Percentiles rank a stretch among this genome's conserved stretches.
These are phyloP conservation scores for Hypanus sabinus DNA, from an alignment of 2,113 vertebrate genomes.

Conservation along the genomic window DNA sequence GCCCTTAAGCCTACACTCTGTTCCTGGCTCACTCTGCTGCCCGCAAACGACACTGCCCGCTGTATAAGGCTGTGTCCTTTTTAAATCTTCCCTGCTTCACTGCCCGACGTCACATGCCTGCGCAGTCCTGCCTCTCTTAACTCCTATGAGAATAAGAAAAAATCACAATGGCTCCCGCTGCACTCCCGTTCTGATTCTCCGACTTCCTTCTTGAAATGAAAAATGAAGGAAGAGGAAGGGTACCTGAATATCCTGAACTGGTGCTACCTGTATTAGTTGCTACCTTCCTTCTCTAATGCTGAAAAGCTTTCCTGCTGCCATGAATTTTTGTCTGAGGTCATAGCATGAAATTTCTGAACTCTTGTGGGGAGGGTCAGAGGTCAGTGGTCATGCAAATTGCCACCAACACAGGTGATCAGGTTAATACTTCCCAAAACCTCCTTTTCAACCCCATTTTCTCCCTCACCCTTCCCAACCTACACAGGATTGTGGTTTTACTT, in stretches of 20 bases:
- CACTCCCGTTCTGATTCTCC: no score
- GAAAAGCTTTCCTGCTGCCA: background rate
- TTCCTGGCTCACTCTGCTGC: no score
- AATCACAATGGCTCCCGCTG: no score
- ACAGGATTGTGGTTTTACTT: background rate
- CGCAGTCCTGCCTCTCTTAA: no score
- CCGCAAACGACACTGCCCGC: no score
- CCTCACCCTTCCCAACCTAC: background rate
- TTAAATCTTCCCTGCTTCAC: no score
- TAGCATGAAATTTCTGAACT: conserved; percentile 4
- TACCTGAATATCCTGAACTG: background rate
- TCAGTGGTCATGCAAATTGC: background rate
- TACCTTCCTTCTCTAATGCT: background rate
- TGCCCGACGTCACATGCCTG: no score
- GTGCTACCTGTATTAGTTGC: background rate
- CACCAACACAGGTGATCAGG: background rate
- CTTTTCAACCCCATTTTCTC: background rate
- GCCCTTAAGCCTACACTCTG: no score
- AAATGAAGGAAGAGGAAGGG: no score
- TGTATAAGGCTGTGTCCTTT: no score
- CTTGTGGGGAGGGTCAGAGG: background rate
- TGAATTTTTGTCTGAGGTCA: background rate
- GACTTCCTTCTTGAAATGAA: no score
- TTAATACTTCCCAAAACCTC: background rate
- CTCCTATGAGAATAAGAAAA: no score